Conservation (phyloP, 2,113 vertebrate genomes). For the Myxocyprinus asiaticus region DNA sequence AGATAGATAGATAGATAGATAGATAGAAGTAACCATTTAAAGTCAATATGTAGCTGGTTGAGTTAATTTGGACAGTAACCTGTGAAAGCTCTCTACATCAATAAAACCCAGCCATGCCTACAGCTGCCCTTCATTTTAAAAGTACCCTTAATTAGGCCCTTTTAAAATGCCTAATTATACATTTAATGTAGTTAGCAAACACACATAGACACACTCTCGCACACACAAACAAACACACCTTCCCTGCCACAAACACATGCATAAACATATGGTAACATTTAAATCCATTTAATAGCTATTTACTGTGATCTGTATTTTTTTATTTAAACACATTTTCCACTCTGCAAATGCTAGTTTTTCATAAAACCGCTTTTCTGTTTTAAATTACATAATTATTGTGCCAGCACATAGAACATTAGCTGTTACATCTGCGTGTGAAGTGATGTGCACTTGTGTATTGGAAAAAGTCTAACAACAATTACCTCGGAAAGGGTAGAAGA, state of each 20-base stretch:
- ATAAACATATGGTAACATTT: conserved; percentile 77
- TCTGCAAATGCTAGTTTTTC: conserved; percentile 74
- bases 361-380: conserved; percentile 61
- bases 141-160: conserved; percentile 35
- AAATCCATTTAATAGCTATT: conserved; percentile 75
- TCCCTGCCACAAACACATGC: conserved; percentile 68
- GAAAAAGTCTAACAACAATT: conserved; percentile 53
- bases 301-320: conserved; percentile 74
- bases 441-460: conserved; percentile 52
- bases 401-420: conserved; percentile 66
- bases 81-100: conserved; percentile 6
- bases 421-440: conserved; percentile 50
- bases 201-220: conserved; percentile 34
- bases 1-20: too few species aligned
- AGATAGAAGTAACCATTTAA: too few species aligned
- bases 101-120: conserved; percentile 32
- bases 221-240: conserved; percentile 47
- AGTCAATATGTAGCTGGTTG: not conserved
- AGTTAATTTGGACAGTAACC: conserved; percentile 8
- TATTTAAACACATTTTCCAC: conserved; percentile 79
- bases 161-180: conserved; percentile 52
- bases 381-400: conserved; percentile 66
- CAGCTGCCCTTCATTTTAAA: conserved; percentile 27
- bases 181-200: conserved; percentile 37
- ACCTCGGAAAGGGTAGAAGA: conserved; percentile 20